phyloP scores from a whole-genome alignment of 2,797 vertebrate genomes.

The Platyrinchus mystaceus region DNA sequence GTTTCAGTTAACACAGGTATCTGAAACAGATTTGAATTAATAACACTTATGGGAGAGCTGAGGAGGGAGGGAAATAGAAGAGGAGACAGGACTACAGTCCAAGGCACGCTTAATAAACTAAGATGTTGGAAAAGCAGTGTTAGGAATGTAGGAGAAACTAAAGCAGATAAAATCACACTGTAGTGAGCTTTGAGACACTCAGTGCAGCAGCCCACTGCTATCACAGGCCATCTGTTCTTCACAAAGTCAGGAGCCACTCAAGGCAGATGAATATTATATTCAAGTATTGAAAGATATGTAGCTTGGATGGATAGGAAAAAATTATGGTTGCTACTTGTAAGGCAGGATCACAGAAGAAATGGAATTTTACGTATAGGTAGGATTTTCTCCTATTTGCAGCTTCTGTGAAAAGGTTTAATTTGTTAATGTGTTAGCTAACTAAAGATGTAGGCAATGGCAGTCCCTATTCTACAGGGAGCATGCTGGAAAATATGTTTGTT shows the following conservation, averaged over 20 bases:
- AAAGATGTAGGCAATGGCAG: neutral
- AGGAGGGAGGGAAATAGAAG: neutral
- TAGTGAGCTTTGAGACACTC: neutral
- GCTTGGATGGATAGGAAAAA: neutral
- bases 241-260: neutral
- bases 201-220: neutral
- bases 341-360: neutral
- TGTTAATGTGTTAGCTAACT: neutral
- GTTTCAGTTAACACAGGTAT: neutral
- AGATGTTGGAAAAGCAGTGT: accelerated
- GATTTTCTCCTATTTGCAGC: neutral
- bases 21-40: neutral
- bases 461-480: neutral
- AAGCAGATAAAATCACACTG: neutral
- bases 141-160: neutral
- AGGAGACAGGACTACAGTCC: neutral
- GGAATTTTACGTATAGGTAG: neutral
- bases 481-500: neutral
- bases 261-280: neutral
- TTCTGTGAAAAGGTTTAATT: neutral
- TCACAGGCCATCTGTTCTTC: neutral
- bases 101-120: neutral
- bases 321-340: neutral
- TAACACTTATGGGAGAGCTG: neutral
- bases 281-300: neutral